phyloP scores from a whole-genome alignment of 64 coral and sea anemone genomes.

The Anthopleura sola region DNA sequence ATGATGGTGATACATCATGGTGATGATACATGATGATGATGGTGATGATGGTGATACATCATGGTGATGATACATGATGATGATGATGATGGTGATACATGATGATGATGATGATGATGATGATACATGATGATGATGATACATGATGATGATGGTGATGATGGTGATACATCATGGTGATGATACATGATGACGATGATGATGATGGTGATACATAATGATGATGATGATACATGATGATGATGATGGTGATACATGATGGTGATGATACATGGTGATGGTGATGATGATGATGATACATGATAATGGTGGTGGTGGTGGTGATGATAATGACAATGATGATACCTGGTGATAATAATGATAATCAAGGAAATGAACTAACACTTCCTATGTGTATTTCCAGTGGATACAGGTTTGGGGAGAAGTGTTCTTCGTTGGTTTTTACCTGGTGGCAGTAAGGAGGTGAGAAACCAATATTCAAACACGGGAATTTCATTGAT shows the following conservation, averaged over 20 bases:
- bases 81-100: background rate
- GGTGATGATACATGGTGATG: background rate
- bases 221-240: background rate
- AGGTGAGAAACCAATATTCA: background rate
- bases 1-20: background rate
- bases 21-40: background rate
- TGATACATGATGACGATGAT: background rate
- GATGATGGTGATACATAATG: background rate
- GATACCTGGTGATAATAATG: too few relatives aligned
- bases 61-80: too few relatives aligned
- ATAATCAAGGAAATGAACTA: background rate
- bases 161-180: too few relatives aligned
- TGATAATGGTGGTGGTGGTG: too few relatives aligned
- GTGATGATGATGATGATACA: background rate
- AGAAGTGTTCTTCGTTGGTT: constrained; percentile 16
- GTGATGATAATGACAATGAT: background rate
- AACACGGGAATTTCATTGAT: too few relatives aligned
- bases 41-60: too few relatives aligned
- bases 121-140: background rate
- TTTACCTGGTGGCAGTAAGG: background rate
- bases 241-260: background rate
- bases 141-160: too few relatives aligned
- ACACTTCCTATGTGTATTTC: background rate
- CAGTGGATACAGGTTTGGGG: constrained; percentile 78
- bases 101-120: background rate